phyloP scores from a whole-genome alignment of 2,797 vertebrate genomes.

The Sebastes reedi region DNA sequence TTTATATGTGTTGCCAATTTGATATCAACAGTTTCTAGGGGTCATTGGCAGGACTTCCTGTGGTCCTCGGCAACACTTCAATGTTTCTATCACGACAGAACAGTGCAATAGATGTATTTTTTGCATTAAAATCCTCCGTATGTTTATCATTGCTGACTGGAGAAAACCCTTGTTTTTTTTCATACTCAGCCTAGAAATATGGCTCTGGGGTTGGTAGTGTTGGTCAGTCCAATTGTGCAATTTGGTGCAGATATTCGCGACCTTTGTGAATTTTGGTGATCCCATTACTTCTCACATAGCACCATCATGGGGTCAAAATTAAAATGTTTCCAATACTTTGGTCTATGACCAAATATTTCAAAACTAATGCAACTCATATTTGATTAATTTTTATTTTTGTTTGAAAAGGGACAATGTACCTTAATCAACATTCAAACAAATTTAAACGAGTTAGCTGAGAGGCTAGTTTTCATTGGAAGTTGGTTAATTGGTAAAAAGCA shows the following conservation, averaged over 20 bases:
- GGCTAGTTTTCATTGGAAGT: too few relatives aligned
- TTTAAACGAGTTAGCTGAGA: too few relatives aligned
- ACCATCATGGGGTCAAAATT: too few relatives aligned
- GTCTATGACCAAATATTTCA: background rate
- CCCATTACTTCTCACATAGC: background rate
- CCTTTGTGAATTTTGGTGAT: background rate
- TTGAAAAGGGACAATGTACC: too few relatives aligned
- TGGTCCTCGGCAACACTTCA: background rate
- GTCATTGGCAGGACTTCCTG: background rate
- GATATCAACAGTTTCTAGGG: background rate
- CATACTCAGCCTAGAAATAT: background rate
- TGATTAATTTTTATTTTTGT: too few relatives aligned
- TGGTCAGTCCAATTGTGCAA: background rate
- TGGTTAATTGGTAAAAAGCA: too few relatives aligned
- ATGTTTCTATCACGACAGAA: background rate
- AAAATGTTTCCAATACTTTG: background rate
- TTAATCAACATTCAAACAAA: too few relatives aligned
- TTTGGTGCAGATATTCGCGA: background rate
- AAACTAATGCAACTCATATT: background rate
- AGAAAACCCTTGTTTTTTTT: background rate
- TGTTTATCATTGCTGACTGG: background rate
- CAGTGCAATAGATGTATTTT: background rate
- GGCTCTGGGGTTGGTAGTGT: background rate
- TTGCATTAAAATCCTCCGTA: background rate
- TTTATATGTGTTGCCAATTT: background rate